Base-by-base conservation (phyloP, 2,113 vertebrate species). In the Callaeas wilsoni region DNA sequence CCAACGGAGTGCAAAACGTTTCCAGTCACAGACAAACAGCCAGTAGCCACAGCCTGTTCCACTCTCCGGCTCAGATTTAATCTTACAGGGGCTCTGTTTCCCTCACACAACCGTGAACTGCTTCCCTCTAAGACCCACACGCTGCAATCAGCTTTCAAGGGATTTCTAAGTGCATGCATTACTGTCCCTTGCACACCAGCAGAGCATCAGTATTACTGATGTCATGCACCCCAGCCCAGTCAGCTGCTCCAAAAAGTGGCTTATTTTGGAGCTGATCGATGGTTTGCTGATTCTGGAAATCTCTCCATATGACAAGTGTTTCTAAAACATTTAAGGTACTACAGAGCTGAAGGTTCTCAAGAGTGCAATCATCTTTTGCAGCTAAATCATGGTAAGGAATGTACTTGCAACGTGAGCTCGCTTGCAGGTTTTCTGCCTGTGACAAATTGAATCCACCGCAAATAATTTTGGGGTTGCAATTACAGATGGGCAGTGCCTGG, bases 251-350 rank as follows among this genome's bases (percentile, higher is more conserved):
- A 74, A 77, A 77, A 88, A 87, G 64, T 27, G 65, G 50, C 88
- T 87, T 93, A 52, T 85, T 96, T 87, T 78, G 73, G 79, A 90
- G 71, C 74, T 91, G 78, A 93, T 93, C 3, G 13, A 91, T 84
- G 71, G 65, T 82, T 88, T 95, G 81, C 90, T 80, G 89, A 77
- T 80, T 95, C 89, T 87, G 85, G 95, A 95, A 94, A 78, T 78
- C 85, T 87, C 89, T 93, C 78, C 57, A 15, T 39, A n/a, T 81
- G 95, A 86, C 90, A 95, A 96, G 89, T 81, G 80, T 89, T 97
- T 91, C 93, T 93, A 88, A 93, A 91, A 93, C 87, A 87, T 86
- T 88, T 89, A 81, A 95, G 82, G 78, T 71, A 91, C 59, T 87
- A 64, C 46, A 95, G 87, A 91, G 77, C 75, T 89, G 52, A 50